Evolutionary conservation across 2,797 vertebrate species (phyloP), one percentile per base, ranked within the genome.

Genomic region (Cryptoblepharus egeriae): DNA sequence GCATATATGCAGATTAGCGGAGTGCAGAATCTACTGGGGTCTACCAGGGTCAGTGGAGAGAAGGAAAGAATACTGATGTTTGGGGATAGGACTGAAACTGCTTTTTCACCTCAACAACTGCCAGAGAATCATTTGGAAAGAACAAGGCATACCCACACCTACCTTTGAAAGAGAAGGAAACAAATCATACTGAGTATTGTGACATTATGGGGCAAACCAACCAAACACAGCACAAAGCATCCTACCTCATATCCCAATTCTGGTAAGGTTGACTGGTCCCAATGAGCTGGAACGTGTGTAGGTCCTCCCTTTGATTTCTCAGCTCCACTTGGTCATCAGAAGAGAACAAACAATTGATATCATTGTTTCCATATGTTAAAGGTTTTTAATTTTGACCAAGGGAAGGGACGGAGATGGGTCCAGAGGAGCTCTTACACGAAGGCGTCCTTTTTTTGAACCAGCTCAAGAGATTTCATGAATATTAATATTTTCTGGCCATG

Each of bases 201-300:
- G 39, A 52, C n/a, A 30, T 7, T 57, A 13, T 26, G 22, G 24
- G 28, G 6, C 30, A 55, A 18, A 20, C 4, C 28, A 28, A 65
- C 37, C 7, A 32, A 2, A 55, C n/a, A 26, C 10, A 73, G 5
- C 28, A 42, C 55, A 30, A 16, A 37, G 30, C 20, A 79, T n/a
- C 89, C 81, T 95, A 98, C 98, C 98, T 95, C 95, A 89, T 97
- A 98, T 89, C 97, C 96, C 10, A 93, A 88, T 39, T 97, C 96
- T 0, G 96, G 96, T 16, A 97, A 61, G 18, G 96, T 95, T 15
- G 75, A 94, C 85, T 94, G 95, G 92, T 98, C 97, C 98, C 98
- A 99, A 83, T 98, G 79, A 32, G 93, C 3, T 73, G 98, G 98
- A 86, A 97, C 89, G 39, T 22, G 88, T 74, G 86, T 93, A 84